Evolutionary conservation across 2,797 vertebrate genomes (phyloP).

Genomic region (Diplodus sargus): DNA sequence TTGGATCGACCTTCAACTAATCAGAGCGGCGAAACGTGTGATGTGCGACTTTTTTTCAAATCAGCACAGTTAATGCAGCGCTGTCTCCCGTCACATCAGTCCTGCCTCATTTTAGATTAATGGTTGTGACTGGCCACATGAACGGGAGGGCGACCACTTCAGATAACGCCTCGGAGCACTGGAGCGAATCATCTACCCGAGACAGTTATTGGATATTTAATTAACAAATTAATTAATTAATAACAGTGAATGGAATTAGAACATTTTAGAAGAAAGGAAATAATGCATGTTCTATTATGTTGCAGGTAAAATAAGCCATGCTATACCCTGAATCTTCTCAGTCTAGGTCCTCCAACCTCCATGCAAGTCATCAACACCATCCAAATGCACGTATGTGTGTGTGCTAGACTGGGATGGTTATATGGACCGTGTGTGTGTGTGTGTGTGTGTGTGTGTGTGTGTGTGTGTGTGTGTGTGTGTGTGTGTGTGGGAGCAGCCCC

Average conservation of each 20-base stretch:
- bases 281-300: not conserved
- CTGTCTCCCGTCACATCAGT: no score
- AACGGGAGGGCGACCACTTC: not conserved
- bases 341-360: no score
- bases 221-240: not conserved
- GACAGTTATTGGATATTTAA: conserved; percentile 8
- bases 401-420: not conserved
- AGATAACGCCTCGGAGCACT: conserved; percentile 9
- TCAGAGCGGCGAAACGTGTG: no score
- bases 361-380: no score
- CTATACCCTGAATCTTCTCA: not conserved
- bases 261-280: not conserved
- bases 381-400: not conserved
- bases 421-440: not conserved
- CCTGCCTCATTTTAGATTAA: no score
- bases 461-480: not conserved
- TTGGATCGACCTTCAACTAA: no score
- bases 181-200: conserved; percentile 7
- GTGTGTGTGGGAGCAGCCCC: not conserved
- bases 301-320: not conserved
- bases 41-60: no score
- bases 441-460: conserved; percentile 1
- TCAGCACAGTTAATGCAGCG: no score
- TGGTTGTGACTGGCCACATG: no score
- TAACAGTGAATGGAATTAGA: not conserved